Evolutionary conservation across 2,888 invertebrate genomes (phyloP).

Genomic region (Steromphala cineraria): DNA sequence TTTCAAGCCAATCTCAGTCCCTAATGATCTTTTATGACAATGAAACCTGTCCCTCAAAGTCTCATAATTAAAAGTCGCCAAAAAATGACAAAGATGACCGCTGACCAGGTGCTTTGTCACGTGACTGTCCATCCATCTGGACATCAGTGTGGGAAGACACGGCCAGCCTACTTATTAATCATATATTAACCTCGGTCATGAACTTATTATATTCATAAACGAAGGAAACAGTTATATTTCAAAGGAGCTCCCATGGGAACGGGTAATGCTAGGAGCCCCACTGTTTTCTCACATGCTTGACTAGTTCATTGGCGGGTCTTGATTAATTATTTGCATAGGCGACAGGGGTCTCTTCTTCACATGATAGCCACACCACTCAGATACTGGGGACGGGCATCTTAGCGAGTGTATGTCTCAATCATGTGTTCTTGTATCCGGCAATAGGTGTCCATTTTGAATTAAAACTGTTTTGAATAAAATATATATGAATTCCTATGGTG

Average conservation of each 20-base stretch:
- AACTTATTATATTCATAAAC: background rate
- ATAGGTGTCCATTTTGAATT: too few species aligned
- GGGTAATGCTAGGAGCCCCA: background rate
- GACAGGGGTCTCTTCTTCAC: too few species aligned
- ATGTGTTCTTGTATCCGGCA: too few species aligned
- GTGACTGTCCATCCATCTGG: background rate
- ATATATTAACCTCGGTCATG: background rate
- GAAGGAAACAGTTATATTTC: background rate
- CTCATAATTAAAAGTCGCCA: background rate
- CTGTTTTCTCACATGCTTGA: background rate
- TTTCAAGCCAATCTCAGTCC: background rate
- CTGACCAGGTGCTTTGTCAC: background rate
- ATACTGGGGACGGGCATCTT: too few species aligned
- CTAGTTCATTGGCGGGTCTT: too few species aligned
- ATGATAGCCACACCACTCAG: too few species aligned
- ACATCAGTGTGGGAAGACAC: background rate
- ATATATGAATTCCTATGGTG: too few species aligned
- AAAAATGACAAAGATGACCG: background rate
- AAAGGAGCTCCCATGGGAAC: background rate
- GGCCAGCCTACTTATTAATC: slow-evolving; percentile 8
- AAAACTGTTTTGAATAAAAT: too few species aligned
- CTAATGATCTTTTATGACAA: background rate
- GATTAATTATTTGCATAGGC: too few species aligned
- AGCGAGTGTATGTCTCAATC: too few species aligned
- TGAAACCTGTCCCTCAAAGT: background rate